Conservation (phyloP, 1,140 invertebrate species). For the Listronotus bonariensis region DNA sequence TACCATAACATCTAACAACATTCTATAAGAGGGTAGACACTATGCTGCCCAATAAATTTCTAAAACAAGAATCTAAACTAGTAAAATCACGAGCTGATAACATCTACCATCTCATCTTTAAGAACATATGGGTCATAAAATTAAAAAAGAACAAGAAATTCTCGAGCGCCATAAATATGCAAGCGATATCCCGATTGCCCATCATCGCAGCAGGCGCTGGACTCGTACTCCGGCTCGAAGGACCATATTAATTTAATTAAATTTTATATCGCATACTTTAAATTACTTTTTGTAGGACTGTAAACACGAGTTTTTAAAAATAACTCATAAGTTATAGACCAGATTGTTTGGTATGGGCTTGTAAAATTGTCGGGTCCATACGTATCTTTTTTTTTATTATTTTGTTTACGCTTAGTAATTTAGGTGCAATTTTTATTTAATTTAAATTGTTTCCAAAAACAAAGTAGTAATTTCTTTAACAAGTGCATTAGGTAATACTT, state of each 20-base stretch:
- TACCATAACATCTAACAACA: background rate
- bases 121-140: constrained; percentile 34
- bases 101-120: constrained; percentile 33
- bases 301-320: no score
- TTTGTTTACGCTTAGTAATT: no score
- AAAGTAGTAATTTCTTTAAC: no score
- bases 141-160: constrained; percentile 25
- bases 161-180: constrained; percentile 32
- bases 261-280: constrained; percentile 37
- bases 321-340: no score
- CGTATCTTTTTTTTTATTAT: no score
- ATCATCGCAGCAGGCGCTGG: constrained; percentile 26
- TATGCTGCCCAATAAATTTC: constrained; percentile 29
- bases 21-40: background rate
- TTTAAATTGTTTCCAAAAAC: no score
- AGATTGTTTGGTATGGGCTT: no score
- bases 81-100: constrained; percentile 36
- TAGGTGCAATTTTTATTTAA: no score
- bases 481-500: no score
- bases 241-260: constrained; percentile 40
- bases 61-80: constrained; percentile 35
- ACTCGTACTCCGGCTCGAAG: constrained; percentile 15
- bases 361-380: no score
- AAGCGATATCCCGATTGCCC: constrained; percentile 35
- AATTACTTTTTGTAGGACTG: constrained; percentile 17